Conservation (phyloP, 2,888 invertebrate genomes). For the Caenorhabditis sinica region DNA sequence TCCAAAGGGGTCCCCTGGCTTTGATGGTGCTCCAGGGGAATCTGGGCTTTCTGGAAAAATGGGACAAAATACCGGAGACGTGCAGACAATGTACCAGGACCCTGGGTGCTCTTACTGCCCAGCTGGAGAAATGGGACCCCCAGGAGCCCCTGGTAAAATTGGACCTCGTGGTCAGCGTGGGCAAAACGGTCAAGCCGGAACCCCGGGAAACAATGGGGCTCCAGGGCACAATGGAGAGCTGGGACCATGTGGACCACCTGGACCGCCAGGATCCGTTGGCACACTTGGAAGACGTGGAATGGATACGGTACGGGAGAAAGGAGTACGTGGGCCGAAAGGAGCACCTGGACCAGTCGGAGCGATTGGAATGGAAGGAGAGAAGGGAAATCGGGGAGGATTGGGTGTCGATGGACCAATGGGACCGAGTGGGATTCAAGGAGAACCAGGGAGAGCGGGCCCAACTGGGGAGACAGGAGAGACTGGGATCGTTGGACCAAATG, state of each 20-base stretch:
- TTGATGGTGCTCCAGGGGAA: conserved; percentile 50
- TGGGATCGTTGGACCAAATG: conserved; percentile 50
- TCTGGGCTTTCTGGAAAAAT: conserved; percentile 63
- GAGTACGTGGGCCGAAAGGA: conserved; percentile 67
- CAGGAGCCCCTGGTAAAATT: conserved; percentile 61
- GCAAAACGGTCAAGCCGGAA: conserved; percentile 63
- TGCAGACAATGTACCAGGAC: conserved; percentile 61
- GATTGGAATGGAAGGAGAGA: conserved; percentile 60
- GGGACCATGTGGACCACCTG: conserved; percentile 66
- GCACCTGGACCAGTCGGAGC: conserved; percentile 53
- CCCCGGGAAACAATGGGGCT: conserved; percentile 68
- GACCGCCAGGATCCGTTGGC: conserved; percentile 61
- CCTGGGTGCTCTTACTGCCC: conserved; percentile 70
- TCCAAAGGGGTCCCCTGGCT: conserved; percentile 61
- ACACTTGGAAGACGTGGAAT: conserved; percentile 65
- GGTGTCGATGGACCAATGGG: conserved; percentile 61
- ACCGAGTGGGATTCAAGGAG: conserved; percentile 43
- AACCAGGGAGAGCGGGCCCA: conserved; percentile 58
- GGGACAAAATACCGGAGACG: conserved; percentile 49
- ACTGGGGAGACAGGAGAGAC: conserved; percentile 52
- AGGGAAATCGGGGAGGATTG: conserved; percentile 56
- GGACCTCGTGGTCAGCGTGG: conserved; percentile 70
- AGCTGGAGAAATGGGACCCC: conserved; percentile 69
- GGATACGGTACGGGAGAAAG: conserved; percentile 65
- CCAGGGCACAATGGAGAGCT: conserved; percentile 69